Base-by-base conservation (phyloP, 92 coral and sea anemone species). In the Porites lobata region DNA sequence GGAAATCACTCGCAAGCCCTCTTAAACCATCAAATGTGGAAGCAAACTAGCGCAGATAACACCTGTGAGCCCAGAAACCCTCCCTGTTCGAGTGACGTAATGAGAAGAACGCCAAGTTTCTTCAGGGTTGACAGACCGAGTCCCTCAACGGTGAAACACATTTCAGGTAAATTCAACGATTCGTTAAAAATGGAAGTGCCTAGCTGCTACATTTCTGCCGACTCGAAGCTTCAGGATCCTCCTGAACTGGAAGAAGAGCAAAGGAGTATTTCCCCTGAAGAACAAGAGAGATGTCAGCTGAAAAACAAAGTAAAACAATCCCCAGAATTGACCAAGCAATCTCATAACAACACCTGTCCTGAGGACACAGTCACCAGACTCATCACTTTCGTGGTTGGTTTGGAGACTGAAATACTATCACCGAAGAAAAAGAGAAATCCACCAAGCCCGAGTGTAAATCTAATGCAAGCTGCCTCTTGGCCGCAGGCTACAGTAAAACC, bases 301-400 rank as follows among this genome's bases (percentile, higher is more conserved):
- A 26, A 51, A 18, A n/a, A 43, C 4, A 6, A 18, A 57, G 62
- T 9, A 57, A 11, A 10, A 2, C 62, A 20, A 8, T 15, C 59
- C 15, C 43, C 9, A 8, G 64, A 75, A 75, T 61, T 10, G 17
- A 38, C 3, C 8, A 26, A 17, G 24, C 22, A 19, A 14, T 32
- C 21, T 2, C 7, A 38, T 18, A 71, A 63, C 79, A 52, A 22
- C 43, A 58, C 14, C 63, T 9, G 0, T 38, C 47, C 50, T 9
- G 65, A 20, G 8, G 20, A 53, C 64, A 53, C 52, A 38, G 32
- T 75, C 4, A 38, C 61, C 43, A 75, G 50, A 24, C 43, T 53
- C 47, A 12, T 58, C 20, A 75, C 53, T 6, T 75, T 75, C 5
- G 79, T 54, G 7, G 79, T 75, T 14, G 79, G 79, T 9, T 24